Evolutionary conservation across 2,797 vertebrate genomes (phyloP).

Genomic region (Rhynchonycteris naso): DNA sequence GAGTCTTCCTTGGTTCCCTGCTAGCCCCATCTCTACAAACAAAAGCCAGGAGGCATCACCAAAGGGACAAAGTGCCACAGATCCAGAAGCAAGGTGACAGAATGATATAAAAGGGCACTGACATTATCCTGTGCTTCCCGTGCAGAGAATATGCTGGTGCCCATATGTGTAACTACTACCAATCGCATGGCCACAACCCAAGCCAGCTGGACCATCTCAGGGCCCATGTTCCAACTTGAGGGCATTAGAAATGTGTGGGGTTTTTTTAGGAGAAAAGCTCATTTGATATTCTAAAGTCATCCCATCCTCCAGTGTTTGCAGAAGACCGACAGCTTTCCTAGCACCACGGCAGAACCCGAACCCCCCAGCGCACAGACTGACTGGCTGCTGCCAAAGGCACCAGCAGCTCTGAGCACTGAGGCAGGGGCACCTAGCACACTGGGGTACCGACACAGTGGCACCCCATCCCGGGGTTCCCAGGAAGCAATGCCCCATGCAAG

Average conservation of each 20-base stretch:
- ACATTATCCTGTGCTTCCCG: neutral
- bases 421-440: neutral
- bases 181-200: neutral
- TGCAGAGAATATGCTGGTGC: neutral
- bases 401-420: neutral
- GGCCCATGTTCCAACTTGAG: neutral
- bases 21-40: neutral
- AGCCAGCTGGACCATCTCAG: neutral
- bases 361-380: neutral
- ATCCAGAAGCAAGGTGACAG: neutral
- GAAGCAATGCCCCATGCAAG: neutral
- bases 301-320: neutral
- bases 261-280: neutral
- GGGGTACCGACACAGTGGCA: neutral
- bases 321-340: neutral
- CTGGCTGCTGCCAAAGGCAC: neutral
- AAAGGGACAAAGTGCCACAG: neutral
- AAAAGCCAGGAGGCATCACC: neutral
- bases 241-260: neutral
- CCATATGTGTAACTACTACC: neutral
- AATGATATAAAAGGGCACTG: neutral
- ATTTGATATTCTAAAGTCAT: neutral
- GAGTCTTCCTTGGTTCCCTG: neutral
- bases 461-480: accelerated
- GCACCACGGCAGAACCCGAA: neutral